Evolutionary conservation across 2,113 vertebrate genomes (phyloP).

Genomic region (Prionailurus bengalensis): DNA sequence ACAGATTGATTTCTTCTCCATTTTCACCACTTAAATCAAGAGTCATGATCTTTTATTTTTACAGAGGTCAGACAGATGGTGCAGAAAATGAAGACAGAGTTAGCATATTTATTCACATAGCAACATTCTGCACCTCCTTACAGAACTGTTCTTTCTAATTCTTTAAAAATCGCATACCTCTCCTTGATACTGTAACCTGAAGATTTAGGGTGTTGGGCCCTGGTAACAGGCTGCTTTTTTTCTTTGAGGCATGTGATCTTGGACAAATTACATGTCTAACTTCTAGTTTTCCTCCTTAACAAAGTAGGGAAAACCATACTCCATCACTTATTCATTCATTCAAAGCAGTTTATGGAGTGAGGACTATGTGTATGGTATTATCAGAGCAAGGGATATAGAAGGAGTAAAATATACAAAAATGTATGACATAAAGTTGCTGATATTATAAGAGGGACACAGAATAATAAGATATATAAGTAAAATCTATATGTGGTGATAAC

Average conservation of each 20-base stretch:
- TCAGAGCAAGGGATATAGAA: not conserved
- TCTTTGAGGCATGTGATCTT: not conserved
- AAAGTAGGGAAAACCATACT: not conserved
- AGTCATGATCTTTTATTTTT: not conserved
- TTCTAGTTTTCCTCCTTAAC: slow-evolving; percentile 50
- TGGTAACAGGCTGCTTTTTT: not conserved
- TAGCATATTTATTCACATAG: slow-evolving; percentile 8
- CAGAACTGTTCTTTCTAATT: not conserved
- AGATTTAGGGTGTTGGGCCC: not conserved
- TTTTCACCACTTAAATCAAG: slow-evolving; percentile 17
- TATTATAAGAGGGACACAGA: not conserved
- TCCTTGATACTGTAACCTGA: not conserved
- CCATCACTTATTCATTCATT: slow-evolving; percentile 17
- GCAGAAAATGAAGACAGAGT: not conserved
- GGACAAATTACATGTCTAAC: not conserved
- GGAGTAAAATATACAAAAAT: not conserved
- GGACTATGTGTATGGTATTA: not conserved
- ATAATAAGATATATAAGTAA: not conserved
- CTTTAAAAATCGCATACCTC: not conserved
- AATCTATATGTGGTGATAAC: not conserved
- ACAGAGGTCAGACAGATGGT: not conserved
- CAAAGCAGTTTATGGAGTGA: not conserved
- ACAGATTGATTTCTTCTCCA: not conserved
- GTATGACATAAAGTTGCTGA: not conserved
- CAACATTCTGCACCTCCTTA: not conserved